Conservation (phyloP, 2,797 vertebrate species). For the Lacerta bilineata region DNA sequence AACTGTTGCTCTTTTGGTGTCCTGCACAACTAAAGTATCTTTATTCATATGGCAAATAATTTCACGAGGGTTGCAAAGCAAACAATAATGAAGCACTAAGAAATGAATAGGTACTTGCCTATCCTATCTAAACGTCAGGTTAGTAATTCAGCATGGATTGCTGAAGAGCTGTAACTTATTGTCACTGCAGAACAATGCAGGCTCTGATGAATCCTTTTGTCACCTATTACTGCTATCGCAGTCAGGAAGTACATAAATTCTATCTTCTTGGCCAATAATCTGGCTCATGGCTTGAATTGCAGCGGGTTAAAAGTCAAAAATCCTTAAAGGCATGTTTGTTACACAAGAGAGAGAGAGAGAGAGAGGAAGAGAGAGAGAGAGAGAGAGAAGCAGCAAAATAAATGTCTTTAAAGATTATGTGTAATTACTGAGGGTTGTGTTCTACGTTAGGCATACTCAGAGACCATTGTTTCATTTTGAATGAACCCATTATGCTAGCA, state of each 20-base stretch:
- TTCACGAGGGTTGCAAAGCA: background rate
- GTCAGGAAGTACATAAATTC: background rate
- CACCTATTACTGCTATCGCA: background rate
- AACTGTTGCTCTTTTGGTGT: background rate
- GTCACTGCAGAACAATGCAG: background rate
- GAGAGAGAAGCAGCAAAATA: background rate
- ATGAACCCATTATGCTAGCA: too few species aligned
- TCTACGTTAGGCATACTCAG: too few species aligned
- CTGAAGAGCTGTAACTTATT: background rate
- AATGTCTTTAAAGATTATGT: background rate
- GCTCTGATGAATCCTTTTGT: conserved; percentile 5
- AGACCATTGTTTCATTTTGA: too few species aligned
- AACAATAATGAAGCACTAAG: background rate
- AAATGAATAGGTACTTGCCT: background rate
- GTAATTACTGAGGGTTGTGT: too few species aligned
- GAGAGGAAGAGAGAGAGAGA: background rate
- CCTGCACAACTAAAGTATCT: background rate
- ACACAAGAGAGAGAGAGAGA: background rate
- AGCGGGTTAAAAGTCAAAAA: background rate
- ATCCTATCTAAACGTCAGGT: conserved; percentile 12
- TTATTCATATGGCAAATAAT: background rate
- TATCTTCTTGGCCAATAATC: background rate
- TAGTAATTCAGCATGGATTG: background rate
- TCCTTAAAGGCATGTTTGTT: background rate
- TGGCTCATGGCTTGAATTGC: background rate